These are phyloP conservation scores for Squalus acanthias DNA, from an alignment of 2,797 vertebrate species.

Conservation along the genomic window DNA sequence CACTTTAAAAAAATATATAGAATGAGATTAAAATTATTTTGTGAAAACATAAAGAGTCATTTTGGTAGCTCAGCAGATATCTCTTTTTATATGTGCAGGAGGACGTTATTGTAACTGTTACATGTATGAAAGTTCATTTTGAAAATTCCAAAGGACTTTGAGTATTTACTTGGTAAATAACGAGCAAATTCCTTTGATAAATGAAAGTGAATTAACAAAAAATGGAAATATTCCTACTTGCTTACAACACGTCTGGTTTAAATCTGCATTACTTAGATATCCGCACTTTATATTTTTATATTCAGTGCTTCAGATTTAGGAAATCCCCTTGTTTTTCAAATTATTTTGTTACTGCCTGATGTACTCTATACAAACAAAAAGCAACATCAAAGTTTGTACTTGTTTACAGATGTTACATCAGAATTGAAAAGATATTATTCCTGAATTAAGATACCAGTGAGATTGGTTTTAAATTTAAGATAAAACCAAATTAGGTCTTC, in stretches of 20 bases:
- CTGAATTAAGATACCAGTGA: background rate
- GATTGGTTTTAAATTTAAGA: background rate
- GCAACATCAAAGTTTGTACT: background rate
- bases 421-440: background rate
- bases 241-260: background rate
- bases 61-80: background rate
- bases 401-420: background rate
- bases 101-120: background rate
- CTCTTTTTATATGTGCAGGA: background rate
- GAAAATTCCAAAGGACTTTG: background rate
- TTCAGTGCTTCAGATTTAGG: background rate
- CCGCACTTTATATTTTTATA: background rate
- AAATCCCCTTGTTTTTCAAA: background rate
- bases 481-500: background rate
- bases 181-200: background rate
- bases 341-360: background rate
- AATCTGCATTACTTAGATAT: background rate
- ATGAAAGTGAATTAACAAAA: background rate
- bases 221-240: background rate
- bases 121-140: background rate
- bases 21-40: background rate
- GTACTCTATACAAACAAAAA: background rate
- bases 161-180: background rate
- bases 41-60: background rate
- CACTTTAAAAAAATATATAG: background rate